phyloP scores from a whole-genome alignment of 64 coral and sea anemone species.

The Astreopora myriophthalma region DNA sequence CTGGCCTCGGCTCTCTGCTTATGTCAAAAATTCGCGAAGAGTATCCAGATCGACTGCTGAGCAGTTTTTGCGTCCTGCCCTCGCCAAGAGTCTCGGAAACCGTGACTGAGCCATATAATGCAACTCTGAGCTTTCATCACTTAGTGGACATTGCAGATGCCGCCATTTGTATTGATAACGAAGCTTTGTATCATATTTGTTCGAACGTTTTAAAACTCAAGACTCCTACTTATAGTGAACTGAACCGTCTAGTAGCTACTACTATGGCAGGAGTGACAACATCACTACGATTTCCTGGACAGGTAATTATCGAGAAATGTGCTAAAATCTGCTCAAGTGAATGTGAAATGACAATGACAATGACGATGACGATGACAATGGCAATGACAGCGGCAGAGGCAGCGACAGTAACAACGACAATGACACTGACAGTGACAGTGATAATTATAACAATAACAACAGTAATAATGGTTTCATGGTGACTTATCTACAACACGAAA shows the following conservation, averaged over 20 bases:
- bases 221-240: conserved; percentile 85
- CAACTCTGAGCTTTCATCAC: conserved; percentile 91
- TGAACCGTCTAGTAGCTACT: conserved; percentile 81
- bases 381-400: too few species aligned
- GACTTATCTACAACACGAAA: too few species aligned
- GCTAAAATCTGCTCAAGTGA: too few species aligned
- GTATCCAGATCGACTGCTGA: conserved; percentile 88
- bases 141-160: conserved; percentile 91
- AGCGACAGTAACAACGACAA: too few species aligned
- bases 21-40: conserved; percentile 93
- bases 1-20: conserved; percentile 81
- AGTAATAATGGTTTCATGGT: too few species aligned
- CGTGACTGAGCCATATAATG: conserved; percentile 92
- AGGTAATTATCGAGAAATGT: conserved; percentile 55
- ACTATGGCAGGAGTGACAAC: conserved; percentile 92
- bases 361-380: too few species aligned
- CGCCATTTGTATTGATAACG: conserved; percentile 92
- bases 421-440: too few species aligned
- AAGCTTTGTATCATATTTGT: conserved; percentile 93
- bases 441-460: too few species aligned
- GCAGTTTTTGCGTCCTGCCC: conserved; percentile 79
- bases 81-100: conserved; percentile 90
- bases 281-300: conserved; percentile 83
- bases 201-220: conserved; percentile 77
- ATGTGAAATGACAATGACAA: too few species aligned